Percentiles rank a stretch among this genome's conserved stretches.
Evolutionary conservation across 2,888 invertebrate genomes (phyloP).

Genomic region (Gymnocheta viridis): DNA sequence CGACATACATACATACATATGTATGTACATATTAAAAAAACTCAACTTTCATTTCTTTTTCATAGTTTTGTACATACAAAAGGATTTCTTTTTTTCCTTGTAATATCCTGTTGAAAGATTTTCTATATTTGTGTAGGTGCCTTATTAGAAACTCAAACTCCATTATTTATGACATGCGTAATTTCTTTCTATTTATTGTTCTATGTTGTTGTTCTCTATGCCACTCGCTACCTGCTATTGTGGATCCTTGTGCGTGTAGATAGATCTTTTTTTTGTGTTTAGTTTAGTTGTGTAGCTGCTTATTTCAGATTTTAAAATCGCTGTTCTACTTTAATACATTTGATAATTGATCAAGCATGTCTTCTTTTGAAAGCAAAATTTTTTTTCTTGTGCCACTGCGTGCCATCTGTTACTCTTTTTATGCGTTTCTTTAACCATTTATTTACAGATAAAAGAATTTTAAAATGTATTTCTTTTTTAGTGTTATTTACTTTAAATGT

Average conservation of each 20-base stretch:
- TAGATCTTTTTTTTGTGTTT: constrained; percentile 22
- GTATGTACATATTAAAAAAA: constrained; percentile 2
- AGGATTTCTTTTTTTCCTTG: constrained; percentile 32
- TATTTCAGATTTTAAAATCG: constrained; percentile 53
- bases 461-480: constrained; percentile 37
- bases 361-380: constrained; percentile 46
- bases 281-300: constrained; percentile 23
- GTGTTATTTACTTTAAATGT: constrained; percentile 17
- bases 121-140: constrained; percentile 63
- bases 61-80: not conserved
- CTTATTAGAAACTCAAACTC: constrained; percentile 20
- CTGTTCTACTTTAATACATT: constrained; percentile 43
- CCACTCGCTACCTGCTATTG: constrained; percentile 58
- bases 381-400: constrained; percentile 49
- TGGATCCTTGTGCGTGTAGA: constrained; percentile 32
- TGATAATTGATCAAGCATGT: constrained; percentile 50
- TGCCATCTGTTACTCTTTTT: constrained; percentile 60
- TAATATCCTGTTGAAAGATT: constrained; percentile 59
- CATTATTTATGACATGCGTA: constrained; percentile 29
- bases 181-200: not conserved
- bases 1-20: too few species aligned
- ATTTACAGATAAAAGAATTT: constrained; percentile 44
- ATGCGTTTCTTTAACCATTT: constrained; percentile 9
- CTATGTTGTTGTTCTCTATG: not conserved
- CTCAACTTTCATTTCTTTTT: constrained; percentile 12